A percentile compares a stretch with the other conserved stretches of the same genome.
Evolutionary conservation across 2,113 vertebrate genomes (phyloP).

Genomic region (Lampris megalopsis): DNA sequence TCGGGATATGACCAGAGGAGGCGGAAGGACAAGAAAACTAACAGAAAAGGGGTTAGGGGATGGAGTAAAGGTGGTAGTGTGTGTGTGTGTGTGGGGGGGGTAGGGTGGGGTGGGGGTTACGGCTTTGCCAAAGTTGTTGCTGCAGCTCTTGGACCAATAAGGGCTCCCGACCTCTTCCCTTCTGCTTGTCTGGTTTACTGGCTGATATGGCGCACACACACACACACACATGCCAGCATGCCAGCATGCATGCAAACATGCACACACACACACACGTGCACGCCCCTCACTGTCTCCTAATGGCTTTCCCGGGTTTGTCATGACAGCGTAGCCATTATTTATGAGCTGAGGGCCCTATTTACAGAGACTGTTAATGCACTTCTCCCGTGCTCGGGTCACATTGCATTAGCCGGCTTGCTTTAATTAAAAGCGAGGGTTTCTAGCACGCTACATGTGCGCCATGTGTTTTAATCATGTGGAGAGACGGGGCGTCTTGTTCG

Average conservation of each 20-base stretch:
- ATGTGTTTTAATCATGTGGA: conserved; percentile 30
- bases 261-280: conserved; percentile 44
- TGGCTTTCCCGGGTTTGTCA: conserved; percentile 65
- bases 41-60: too few relatives aligned
- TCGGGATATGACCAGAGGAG: conserved; percentile 3
- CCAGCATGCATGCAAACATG: not conserved
- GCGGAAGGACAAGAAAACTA: not conserved
- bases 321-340: conserved; percentile 72
- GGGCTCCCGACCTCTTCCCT: conserved; percentile 38
- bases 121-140: conserved; percentile 61
- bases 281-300: conserved; percentile 64
- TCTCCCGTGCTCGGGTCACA: conserved; percentile 38
- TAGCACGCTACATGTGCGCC: not conserved
- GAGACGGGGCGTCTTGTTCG: not conserved
- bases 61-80: too few relatives aligned
- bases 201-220: conserved; percentile 1
- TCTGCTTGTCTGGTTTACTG: conserved; percentile 28
- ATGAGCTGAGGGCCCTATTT: conserved; percentile 52
- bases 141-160: conserved; percentile 37
- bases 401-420: conserved; percentile 53
- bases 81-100: not conserved
- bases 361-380: conserved; percentile 54
- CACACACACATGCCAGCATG: conserved; percentile 42
- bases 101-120: conserved; percentile 5
- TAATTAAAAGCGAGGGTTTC: conserved; percentile 68